Percentiles rank a stretch among this genome's conserved stretches.
phyloP scores from a whole-genome alignment of 2,797 vertebrate species.

The Acanthurus leucopareius region DNA sequence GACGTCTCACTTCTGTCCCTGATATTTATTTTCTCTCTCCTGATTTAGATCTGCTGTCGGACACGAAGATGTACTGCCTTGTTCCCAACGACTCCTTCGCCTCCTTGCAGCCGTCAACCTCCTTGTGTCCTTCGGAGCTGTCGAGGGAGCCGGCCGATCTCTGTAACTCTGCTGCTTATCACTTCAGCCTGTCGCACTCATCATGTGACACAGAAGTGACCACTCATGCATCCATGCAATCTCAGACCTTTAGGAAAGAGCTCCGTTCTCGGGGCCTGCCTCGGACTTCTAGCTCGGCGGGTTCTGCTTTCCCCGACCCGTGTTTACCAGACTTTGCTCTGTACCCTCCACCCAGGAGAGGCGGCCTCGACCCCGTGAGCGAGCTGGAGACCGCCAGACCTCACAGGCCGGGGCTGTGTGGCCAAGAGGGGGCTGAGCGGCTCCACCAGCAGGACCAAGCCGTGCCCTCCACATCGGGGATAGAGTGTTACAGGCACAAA shows the following conservation, averaged over 20 bases:
- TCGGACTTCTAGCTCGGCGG: conserved; percentile 97
- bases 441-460: conserved; percentile 85
- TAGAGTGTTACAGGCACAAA: conserved; percentile 77
- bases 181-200: conserved; percentile 90
- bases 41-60: conserved; percentile 90
- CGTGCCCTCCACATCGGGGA: conserved; percentile 82
- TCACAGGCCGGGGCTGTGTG: conserved; percentile 63
- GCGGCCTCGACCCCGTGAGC: conserved; percentile 94
- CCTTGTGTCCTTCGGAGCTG: conserved; percentile 93
- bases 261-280: conserved; percentile 95
- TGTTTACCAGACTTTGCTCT: conserved; percentile 93
- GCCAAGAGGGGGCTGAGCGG: conserved; percentile 74
- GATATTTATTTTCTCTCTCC: conserved; percentile 19
- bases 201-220: conserved; percentile 91
- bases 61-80: conserved; percentile 96
- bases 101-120: conserved; percentile 97
- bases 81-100: conserved; percentile 98
- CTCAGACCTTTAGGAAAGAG: conserved; percentile 95
- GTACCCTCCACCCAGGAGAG: conserved; percentile 92
- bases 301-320: conserved; percentile 94
- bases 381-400: conserved; percentile 94
- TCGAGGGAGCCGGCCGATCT: conserved; percentile 89
- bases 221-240: conserved; percentile 90
- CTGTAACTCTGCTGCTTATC: conserved; percentile 87
- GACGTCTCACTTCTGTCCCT: neutral